Evolutionary conservation across 2,888 invertebrate genomes (phyloP).

Genomic region (Pheosia gnoma): DNA sequence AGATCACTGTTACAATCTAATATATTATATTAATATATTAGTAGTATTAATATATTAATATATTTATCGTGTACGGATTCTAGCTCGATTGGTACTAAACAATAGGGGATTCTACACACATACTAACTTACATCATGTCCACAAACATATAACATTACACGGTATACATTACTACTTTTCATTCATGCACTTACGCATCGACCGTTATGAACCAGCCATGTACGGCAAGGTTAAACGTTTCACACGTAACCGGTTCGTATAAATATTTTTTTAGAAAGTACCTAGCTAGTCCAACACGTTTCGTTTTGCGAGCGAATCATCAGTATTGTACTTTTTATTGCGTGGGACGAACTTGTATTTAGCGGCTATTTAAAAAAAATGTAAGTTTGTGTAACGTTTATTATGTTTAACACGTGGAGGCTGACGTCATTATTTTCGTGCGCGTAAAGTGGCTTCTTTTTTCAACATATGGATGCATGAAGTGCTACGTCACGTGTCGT

Average conservation of each 20-base stretch:
- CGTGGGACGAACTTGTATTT: slow-evolving; percentile 14
- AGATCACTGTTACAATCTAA: too few species aligned
- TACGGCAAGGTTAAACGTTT: slow-evolving; percentile 11
- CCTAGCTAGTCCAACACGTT: slow-evolving; percentile 16
- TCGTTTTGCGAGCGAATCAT: slow-evolving; percentile 22
- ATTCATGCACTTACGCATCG: not conserved
- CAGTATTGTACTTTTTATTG: slow-evolving; percentile 15
- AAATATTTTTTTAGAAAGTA: slow-evolving; percentile 34
- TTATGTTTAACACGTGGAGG: slow-evolving; percentile 1
- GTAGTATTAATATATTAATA: too few species aligned
- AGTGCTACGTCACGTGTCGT: not conserved
- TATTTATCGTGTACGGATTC: too few species aligned
- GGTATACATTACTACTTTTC: slow-evolving; percentile 20
- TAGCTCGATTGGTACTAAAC: too few species aligned
- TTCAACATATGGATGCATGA: not conserved
- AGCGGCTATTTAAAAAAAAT: slow-evolving; percentile 21
- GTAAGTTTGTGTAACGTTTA: not conserved
- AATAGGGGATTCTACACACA: too few species aligned
- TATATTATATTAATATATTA: too few species aligned
- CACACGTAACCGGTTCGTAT: slow-evolving; percentile 10
- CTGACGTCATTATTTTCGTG: not conserved
- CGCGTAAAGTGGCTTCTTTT: not conserved
- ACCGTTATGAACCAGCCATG: slow-evolving; percentile 8
- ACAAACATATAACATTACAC: not conserved
- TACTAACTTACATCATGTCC: too few species aligned